These are phyloP conservation scores for Psophia crepitans DNA, from an alignment of 2,113 vertebrate species.

Conservation along the genomic window DNA sequence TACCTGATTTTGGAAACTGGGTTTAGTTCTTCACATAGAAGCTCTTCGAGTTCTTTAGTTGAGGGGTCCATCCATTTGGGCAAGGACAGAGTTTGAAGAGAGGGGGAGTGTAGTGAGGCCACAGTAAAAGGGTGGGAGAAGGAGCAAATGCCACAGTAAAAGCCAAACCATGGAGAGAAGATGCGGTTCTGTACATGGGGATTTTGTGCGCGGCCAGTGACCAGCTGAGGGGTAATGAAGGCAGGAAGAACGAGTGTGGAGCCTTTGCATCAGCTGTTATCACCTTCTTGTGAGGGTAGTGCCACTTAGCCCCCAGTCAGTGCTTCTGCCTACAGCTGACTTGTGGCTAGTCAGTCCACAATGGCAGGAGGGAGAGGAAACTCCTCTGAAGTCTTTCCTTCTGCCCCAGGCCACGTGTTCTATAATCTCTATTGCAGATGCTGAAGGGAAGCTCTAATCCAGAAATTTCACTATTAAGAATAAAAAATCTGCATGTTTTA, in stretches of 20 bases:
- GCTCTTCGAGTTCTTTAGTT: not conserved
- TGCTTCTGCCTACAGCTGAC: not conserved
- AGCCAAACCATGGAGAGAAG: not conserved
- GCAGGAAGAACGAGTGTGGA: not conserved
- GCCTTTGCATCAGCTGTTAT: not conserved
- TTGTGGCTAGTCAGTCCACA: not conserved
- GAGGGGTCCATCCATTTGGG: not conserved
- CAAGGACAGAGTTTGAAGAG: not conserved
- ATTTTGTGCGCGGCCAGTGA: not conserved
- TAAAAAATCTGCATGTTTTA: not conserved
- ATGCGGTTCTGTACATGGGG: accelerated
- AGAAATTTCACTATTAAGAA: not conserved
- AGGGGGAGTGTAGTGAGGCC: not conserved
- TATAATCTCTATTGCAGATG: not conserved
- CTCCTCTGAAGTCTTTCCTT: not conserved
- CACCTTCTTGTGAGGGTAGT: not conserved
- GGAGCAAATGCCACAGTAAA: not conserved
- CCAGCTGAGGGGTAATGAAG: not conserved
- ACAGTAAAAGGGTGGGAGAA: not conserved
- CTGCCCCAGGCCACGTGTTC: accelerated
- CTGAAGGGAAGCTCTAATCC: not conserved
- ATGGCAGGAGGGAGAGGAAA: not conserved
- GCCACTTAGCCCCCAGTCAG: too few species aligned
- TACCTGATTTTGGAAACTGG: not conserved
- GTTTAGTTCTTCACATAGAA: accelerated